phyloP scores from a whole-genome alignment of 2,888 invertebrate genomes.

The Ypsolopha scabrella region DNA sequence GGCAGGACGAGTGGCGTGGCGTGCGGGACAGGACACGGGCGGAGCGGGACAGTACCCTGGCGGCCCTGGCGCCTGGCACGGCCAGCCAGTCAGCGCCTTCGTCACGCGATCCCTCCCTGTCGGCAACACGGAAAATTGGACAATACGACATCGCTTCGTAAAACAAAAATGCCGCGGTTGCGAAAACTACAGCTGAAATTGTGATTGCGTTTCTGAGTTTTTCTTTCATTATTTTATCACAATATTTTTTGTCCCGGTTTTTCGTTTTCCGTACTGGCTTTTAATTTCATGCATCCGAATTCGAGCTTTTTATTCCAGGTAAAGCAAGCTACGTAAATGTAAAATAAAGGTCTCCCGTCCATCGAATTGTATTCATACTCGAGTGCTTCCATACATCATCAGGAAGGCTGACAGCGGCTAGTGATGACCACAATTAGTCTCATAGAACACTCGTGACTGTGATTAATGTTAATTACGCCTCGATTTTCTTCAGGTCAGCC shows the following conservation, averaged over 20 bases:
- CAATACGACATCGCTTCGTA: constrained; percentile 5
- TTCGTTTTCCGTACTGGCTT: too few relatives aligned
- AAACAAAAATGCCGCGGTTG: not conserved
- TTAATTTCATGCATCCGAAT: too few relatives aligned
- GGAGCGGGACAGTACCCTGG: constrained; percentile 23
- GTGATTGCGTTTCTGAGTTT: too few relatives aligned
- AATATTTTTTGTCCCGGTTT: too few relatives aligned
- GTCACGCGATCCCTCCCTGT: constrained; percentile 46
- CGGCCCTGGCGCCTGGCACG: constrained; percentile 26
- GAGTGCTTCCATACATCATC: not conserved
- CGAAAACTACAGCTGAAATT: not conserved
- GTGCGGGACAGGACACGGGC: constrained; percentile 44
- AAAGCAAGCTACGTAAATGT: too few relatives aligned
- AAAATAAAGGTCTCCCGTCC: too few relatives aligned
- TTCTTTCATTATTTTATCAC: too few relatives aligned
- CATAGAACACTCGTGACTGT: constrained; percentile 40
- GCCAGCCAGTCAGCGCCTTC: constrained; percentile 10
- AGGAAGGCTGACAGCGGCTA: constrained; percentile 12
- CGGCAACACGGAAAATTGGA: constrained; percentile 21
- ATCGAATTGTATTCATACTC: not conserved
- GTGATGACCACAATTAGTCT: constrained; percentile 50
- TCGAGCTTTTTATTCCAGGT: too few relatives aligned
- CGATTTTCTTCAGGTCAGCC: constrained; percentile 44
- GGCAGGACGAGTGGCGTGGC: constrained; percentile 28
- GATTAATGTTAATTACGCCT: constrained; percentile 63